A percentile compares a stretch with the other conserved stretches of the same genome.
phyloP scores from a whole-genome alignment of 1,140 invertebrate species.

The Neuroterus valhalla region DNA sequence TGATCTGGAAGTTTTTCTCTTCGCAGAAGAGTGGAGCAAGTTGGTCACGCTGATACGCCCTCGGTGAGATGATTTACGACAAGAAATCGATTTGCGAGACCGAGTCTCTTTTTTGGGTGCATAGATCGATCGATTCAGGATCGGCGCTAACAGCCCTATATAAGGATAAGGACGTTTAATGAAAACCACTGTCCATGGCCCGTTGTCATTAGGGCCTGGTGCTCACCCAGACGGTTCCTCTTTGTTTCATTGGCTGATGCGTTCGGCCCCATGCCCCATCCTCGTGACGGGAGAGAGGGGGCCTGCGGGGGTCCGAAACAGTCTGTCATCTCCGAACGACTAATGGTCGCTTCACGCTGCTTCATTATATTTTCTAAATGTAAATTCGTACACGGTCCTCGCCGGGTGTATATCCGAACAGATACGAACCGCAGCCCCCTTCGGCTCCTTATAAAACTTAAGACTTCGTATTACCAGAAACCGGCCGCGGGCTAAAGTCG shows the following conservation, averaged over 20 bases:
- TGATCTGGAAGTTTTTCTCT: background rate
- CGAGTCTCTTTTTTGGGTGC: slow-evolving; percentile 14
- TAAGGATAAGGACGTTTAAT: slow-evolving; percentile 41
- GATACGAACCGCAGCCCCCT: slow-evolving; percentile 50
- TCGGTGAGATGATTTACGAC: slow-evolving; percentile 26
- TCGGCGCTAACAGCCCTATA: slow-evolving; percentile 27
- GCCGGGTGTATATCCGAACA: slow-evolving; percentile 42
- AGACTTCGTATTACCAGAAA: slow-evolving; percentile 49
- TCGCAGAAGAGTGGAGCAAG: background rate
- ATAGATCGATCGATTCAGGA: background rate
- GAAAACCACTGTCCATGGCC: slow-evolving; percentile 58
- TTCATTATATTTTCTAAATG: slow-evolving; percentile 77
- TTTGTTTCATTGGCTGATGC: slow-evolving; percentile 66
- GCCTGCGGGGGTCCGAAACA: slow-evolving; percentile 74
- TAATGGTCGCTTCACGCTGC: slow-evolving; percentile 75
- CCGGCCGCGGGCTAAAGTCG: slow-evolving; percentile 65
- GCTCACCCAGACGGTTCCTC: slow-evolving; percentile 48
- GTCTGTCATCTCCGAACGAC: slow-evolving; percentile 75
- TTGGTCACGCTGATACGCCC: slow-evolving; percentile 22
- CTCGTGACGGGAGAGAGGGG: slow-evolving; percentile 47
- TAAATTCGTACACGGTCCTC: slow-evolving; percentile 73
- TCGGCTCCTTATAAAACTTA: slow-evolving; percentile 67
- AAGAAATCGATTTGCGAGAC: slow-evolving; percentile 22
- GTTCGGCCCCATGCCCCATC: slow-evolving; percentile 38
- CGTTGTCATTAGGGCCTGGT: slow-evolving; percentile 60